Percentiles rank a stretch among this genome's conserved stretches.
Conservation (phyloP, 1,140 invertebrate genomes). For the Hypothenemus hampei region DNA sequence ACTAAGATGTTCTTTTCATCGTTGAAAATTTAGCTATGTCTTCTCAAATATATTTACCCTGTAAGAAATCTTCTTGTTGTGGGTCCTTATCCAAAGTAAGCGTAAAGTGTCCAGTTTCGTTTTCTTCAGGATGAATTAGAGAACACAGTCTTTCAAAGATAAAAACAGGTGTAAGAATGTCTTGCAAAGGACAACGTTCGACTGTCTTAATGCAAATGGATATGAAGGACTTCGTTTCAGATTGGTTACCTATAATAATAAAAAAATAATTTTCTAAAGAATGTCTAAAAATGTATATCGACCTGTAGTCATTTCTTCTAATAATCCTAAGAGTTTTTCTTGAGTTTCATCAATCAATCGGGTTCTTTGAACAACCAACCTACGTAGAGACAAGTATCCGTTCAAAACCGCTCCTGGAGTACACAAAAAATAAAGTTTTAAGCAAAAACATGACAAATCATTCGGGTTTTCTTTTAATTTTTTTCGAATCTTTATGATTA, state of each 20-base stretch:
- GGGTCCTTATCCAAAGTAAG: constrained; percentile 96
- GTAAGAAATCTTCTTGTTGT: constrained; percentile 97
- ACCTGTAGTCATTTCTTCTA: constrained; percentile 96
- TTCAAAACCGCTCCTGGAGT: constrained; percentile 70
- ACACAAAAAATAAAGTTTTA: too few relatives aligned
- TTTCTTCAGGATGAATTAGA: constrained; percentile 96
- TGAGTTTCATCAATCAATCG: constrained; percentile 95
- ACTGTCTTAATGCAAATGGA: constrained; percentile 94
- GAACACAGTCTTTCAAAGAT: constrained; percentile 96
- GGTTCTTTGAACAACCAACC: constrained; percentile 90
- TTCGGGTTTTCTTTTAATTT: not conserved
- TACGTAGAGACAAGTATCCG: constrained; percentile 86
- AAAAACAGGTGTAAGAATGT: constrained; percentile 93
- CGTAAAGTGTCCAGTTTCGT: constrained; percentile 94
- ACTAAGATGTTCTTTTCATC: too few relatives aligned
- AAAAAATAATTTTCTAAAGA: constrained; percentile 38
- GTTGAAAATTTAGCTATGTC: too few relatives aligned
- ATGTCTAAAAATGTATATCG: too few relatives aligned
- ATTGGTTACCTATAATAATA: constrained; percentile 70
- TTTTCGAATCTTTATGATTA: not conserved
- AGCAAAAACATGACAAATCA: too few relatives aligned
- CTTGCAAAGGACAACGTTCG: constrained; percentile 85
- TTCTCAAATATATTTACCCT: too few relatives aligned
- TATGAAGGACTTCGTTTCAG: constrained; percentile 96
- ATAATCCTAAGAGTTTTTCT: constrained; percentile 86